A percentile compares a stretch with the other conserved stretches of the same genome.
These are phyloP conservation scores for Cataglyphis hispanica DNA, from an alignment of 1,140 invertebrate species.

Conservation along the genomic window DNA sequence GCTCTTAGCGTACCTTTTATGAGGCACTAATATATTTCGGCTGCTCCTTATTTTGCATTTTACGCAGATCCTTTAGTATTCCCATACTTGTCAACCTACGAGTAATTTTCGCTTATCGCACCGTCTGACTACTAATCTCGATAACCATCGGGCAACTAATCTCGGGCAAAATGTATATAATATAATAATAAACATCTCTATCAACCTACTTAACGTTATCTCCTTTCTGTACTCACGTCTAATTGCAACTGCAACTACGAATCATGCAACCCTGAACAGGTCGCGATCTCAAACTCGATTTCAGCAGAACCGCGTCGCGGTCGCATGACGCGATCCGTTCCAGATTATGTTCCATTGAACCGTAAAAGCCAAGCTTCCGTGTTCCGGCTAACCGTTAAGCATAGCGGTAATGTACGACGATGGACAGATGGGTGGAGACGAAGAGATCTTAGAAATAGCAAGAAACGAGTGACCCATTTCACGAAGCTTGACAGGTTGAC, in stretches of 20 bases:
- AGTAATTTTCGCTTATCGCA: not conserved
- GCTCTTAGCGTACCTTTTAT: conserved; percentile 12
- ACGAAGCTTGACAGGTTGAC: conserved; percentile 36
- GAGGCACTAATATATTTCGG: conserved; percentile 33
- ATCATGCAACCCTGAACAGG: not conserved
- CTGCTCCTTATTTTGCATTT: conserved; percentile 36
- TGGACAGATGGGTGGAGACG: conserved; percentile 61
- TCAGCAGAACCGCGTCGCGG: conserved; percentile 37
- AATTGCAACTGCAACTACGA: not conserved
- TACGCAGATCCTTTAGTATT: conserved; percentile 26
- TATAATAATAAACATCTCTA: conserved; percentile 26
- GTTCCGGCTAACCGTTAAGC: conserved; percentile 72
- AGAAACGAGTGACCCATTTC: conserved; percentile 19
- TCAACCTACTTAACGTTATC: conserved; percentile 27
- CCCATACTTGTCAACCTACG: not conserved
- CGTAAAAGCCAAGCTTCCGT: conserved; percentile 72
- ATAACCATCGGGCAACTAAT: not conserved
- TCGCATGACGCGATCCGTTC: conserved; percentile 17
- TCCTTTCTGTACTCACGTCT: conserved; percentile 25
- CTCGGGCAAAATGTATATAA: not conserved
- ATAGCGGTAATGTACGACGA: conserved; percentile 39
- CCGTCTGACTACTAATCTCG: not conserved
- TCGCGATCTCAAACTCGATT: conserved; percentile 20
- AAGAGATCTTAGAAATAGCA: not conserved
- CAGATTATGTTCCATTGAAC: conserved; percentile 70